Evolutionary conservation across 1,140 invertebrate genomes (phyloP).

Genomic region (Caenorhabditis brenneri): DNA sequence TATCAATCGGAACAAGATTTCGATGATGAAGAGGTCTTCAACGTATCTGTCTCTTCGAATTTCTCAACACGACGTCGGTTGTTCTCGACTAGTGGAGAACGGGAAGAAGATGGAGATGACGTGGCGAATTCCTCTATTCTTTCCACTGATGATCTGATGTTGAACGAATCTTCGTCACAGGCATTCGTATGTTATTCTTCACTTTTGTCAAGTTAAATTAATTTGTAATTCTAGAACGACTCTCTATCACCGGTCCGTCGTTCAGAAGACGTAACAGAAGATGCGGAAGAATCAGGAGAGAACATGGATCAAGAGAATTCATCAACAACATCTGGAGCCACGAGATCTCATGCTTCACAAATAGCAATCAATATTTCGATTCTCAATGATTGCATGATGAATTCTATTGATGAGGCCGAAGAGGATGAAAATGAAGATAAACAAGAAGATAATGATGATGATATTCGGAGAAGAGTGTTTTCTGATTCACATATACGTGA

Average conservation of each 20-base stretch:
- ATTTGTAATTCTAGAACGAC: neutral
- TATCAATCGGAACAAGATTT: neutral
- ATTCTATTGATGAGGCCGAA: neutral
- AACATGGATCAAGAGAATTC: neutral
- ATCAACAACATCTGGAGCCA: neutral
- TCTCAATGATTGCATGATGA: slow-evolving; percentile 36
- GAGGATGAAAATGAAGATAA: neutral
- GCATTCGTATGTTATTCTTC: neutral
- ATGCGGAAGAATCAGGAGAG: neutral
- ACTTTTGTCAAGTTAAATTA: neutral
- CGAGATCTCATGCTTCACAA: neutral
- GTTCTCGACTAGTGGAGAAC: neutral
- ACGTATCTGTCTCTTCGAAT: neutral
- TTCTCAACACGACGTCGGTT: slow-evolving; percentile 5
- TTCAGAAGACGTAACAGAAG: neutral
- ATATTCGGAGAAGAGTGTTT: neutral
- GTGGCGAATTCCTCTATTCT: neutral
- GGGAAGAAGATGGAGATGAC: neutral
- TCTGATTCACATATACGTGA: slow-evolving; percentile 9
- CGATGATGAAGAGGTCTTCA: slow-evolving; percentile 24
- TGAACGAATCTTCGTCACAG: neutral
- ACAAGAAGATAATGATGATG: neutral
- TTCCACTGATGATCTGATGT: neutral
- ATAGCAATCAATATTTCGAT: slow-evolving; percentile 30
- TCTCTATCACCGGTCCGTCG: neutral